These are phyloP conservation scores for Serrognathus titanus DNA, from an alignment of 2,888 invertebrate species.

Conservation along the genomic window DNA sequence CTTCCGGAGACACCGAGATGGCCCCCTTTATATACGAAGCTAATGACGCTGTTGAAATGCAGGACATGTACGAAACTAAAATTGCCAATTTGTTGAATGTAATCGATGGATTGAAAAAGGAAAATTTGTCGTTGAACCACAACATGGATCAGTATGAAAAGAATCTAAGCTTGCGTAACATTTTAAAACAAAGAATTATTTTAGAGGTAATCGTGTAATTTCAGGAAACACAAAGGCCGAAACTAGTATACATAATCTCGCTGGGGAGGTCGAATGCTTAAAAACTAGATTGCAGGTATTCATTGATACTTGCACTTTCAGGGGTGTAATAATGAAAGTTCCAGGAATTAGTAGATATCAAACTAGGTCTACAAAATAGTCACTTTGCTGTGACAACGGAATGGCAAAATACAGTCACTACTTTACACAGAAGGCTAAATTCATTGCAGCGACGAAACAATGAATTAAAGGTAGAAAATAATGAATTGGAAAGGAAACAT, in stretches of 20 bases:
- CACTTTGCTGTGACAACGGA: constrained; percentile 17
- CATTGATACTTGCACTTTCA: neutral
- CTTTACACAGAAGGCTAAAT: constrained; percentile 21
- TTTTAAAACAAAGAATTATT: neutral
- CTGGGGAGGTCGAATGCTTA: constrained; percentile 21
- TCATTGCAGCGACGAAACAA: constrained; percentile 18
- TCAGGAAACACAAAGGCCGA: constrained; percentile 22
- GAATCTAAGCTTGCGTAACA: constrained; percentile 17
- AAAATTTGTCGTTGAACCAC: constrained; percentile 17
- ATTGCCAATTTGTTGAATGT: constrained; percentile 18
- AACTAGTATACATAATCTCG: constrained; percentile 19
- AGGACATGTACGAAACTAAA: constrained; percentile 18
- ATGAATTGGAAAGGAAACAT: constrained; percentile 17
- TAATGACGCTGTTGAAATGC: constrained; percentile 4
- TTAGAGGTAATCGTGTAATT: neutral
- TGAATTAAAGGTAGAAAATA: constrained; percentile 17
- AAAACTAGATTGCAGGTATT: constrained; percentile 21
- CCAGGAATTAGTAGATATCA: constrained; percentile 24
- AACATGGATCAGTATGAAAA: constrained; percentile 20
- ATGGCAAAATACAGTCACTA: constrained; percentile 22
- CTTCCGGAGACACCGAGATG: constrained; percentile 12
- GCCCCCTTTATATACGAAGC: constrained; percentile 7
- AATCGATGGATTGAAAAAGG: constrained; percentile 20
- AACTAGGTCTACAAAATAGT: constrained; percentile 22
- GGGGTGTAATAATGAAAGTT: neutral